Conservation (phyloP, 2,113 vertebrate genomes). For the Odobenus rosmarus region DNA sequence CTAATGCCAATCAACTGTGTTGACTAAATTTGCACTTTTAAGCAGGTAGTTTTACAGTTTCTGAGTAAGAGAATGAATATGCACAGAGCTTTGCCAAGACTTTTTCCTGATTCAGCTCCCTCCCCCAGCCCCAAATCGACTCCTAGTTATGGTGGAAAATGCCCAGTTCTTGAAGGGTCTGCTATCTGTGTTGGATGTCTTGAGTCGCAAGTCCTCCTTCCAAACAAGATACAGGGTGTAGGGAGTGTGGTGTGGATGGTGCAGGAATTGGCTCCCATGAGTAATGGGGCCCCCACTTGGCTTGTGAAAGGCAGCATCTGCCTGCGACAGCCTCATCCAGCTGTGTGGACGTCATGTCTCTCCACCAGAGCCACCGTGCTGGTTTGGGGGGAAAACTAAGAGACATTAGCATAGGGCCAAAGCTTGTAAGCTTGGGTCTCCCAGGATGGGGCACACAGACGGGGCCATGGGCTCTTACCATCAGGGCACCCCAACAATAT, state of each 20-base stretch:
- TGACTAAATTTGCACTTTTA: not conserved
- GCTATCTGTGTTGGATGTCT: fast-evolving
- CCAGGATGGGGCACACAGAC: not conserved
- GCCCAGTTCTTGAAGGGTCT: fast-evolving
- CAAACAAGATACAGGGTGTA: fast-evolving
- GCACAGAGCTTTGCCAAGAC: not conserved
- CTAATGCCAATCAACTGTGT: fast-evolving
- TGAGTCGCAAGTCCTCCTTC: too few species aligned
- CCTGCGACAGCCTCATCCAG: fast-evolving
- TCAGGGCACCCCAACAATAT: not conserved
- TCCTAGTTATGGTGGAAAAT: too few species aligned
- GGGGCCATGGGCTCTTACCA: not conserved
- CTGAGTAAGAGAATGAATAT: not conserved
- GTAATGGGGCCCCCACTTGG: not conserved
- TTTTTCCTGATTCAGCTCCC: not conserved
- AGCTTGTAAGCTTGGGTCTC: not conserved
- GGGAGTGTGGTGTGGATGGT: fast-evolving
- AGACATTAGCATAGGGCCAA: not conserved
- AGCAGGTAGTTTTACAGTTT: not conserved
- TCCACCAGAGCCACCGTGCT: not conserved
- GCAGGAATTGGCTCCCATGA: fast-evolving
- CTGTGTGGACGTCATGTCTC: fast-evolving
- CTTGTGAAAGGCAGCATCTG: not conserved
- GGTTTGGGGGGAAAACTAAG: not conserved
- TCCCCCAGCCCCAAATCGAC: too few species aligned